Conservation (phyloP, 1,140 invertebrate genomes). For the Doryteuthis pealeii region DNA sequence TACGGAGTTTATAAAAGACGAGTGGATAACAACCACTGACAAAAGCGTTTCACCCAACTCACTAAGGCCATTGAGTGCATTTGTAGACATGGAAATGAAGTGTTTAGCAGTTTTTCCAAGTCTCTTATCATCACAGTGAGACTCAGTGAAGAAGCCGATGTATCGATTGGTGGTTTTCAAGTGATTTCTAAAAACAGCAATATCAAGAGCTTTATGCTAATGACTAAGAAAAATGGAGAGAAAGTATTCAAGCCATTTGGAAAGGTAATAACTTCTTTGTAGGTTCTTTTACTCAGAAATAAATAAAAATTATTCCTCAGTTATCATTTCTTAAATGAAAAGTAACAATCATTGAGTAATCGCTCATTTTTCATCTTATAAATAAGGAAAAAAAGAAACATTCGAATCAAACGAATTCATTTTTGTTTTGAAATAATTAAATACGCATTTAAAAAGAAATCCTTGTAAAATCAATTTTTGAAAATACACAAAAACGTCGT, state of each 20-base stretch:
- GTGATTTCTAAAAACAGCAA: neutral
- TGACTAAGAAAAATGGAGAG: neutral
- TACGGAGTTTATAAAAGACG: neutral
- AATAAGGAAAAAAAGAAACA: too few species aligned
- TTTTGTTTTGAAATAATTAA: too few species aligned
- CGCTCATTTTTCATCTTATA: too few species aligned
- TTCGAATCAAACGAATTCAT: too few species aligned
- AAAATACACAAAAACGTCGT: too few species aligned
- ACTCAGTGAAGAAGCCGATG: neutral
- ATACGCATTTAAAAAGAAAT: too few species aligned
- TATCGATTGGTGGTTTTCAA: neutral
- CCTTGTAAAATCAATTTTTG: too few species aligned
- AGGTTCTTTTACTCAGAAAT: too few species aligned
- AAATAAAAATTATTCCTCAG: too few species aligned
- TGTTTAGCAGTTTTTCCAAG: neutral
- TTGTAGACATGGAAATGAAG: neutral
- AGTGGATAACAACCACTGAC: neutral
- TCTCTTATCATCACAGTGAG: neutral
- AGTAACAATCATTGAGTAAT: too few species aligned
- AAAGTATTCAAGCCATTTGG: neutral
- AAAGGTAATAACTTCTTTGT: neutral
- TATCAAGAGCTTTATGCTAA: neutral
- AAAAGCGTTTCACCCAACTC: neutral
- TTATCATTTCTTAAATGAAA: too few species aligned
- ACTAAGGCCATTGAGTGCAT: neutral